Conservation (phyloP, 2,797 vertebrate species). For the Parauchenoglanis ngamensis region DNA sequence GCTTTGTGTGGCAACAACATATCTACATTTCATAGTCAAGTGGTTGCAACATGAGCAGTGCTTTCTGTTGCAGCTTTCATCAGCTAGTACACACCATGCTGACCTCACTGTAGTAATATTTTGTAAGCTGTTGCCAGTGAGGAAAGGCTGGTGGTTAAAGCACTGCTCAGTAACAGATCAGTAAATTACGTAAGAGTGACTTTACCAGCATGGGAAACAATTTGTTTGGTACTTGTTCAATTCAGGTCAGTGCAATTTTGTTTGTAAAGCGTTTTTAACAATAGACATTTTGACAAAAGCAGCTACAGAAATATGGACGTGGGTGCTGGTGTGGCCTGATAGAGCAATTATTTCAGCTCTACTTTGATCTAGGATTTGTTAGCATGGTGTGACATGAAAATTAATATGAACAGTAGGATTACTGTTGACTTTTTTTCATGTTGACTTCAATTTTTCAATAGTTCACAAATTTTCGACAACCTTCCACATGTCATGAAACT, state of each 20-base stretch:
- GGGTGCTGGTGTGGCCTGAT: neutral
- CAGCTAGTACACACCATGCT: neutral
- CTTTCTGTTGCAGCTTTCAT: conserved; percentile 24
- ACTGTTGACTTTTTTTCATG: neutral
- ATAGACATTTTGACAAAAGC: neutral
- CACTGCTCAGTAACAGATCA: neutral
- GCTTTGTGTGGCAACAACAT: conserved; percentile 20
- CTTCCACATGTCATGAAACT: neutral
- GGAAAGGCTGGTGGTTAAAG: conserved; percentile 9
- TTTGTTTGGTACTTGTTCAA: neutral
- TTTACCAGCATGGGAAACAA: neutral
- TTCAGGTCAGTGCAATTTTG: neutral
- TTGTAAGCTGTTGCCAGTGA: neutral
- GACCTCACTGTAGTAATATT: conserved; percentile 22
- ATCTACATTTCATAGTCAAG: conserved; percentile 24
- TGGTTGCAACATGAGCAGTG: conserved; percentile 19
- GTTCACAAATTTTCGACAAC: neutral
- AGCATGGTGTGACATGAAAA: neutral
- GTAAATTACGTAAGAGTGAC: neutral
- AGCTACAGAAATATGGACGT: neutral
- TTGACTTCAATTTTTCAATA: neutral
- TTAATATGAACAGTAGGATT: neutral
- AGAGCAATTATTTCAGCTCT: neutral
- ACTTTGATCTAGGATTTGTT: neutral
- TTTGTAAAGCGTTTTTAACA: neutral